Conservation (phyloP, 2,113 vertebrate species). For the Poecile atricapillus region DNA sequence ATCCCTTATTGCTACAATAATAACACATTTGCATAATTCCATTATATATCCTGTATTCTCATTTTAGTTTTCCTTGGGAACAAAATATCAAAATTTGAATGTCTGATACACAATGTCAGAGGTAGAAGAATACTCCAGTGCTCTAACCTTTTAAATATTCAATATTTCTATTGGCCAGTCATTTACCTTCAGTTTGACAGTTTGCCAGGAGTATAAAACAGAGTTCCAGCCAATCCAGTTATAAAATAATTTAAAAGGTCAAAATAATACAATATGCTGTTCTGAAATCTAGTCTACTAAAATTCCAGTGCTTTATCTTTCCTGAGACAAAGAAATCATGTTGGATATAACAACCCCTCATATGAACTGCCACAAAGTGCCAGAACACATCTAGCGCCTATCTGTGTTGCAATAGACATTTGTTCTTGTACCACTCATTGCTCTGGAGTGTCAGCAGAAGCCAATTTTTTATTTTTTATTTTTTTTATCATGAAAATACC, state of each 20-base stretch:
- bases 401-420: background rate
- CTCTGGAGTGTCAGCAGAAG: background rate
- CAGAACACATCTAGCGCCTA: background rate
- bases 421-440: background rate
- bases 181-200: background rate
- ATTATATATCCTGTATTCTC: background rate
- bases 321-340: background rate
- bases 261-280: background rate
- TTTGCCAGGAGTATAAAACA: background rate
- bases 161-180: background rate
- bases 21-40: background rate
- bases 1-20: background rate
- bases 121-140: background rate
- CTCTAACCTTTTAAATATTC: conserved; percentile 28
- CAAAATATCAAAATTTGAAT: background rate
- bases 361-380: background rate
- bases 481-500: background rate
- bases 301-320: background rate
- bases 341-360: background rate
- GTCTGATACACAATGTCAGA: background rate
- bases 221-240: background rate
- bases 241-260: conserved; percentile 38
- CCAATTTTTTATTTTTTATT: background rate
- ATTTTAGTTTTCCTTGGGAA: background rate
- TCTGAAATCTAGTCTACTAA: background rate